These are phyloP conservation scores for Mythimna ferrago DNA, from an alignment of 2,888 invertebrate genomes.

Conservation along the genomic window DNA sequence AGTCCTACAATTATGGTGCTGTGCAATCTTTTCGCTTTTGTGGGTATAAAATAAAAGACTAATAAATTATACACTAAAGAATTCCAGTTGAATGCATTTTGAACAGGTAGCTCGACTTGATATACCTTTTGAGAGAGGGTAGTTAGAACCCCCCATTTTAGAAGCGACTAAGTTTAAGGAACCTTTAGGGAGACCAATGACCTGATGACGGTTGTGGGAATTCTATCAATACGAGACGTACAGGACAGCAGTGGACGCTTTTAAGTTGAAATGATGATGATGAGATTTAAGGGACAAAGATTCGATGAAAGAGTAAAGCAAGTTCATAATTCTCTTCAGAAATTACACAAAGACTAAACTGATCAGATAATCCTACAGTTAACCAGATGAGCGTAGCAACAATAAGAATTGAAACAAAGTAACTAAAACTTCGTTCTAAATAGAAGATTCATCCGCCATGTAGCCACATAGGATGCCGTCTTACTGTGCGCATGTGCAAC, in stretches of 20 bases:
- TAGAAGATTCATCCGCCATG: slow-evolving; percentile 54
- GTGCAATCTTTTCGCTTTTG: background rate
- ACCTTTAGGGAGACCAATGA: no score
- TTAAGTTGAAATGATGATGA: no score
- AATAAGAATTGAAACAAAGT: slow-evolving; percentile 48
- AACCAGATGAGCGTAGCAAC: slow-evolving; percentile 36
- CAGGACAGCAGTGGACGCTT: no score
- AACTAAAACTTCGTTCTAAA: slow-evolving; percentile 47
- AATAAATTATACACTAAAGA: background rate
- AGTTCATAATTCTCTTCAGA: background rate
- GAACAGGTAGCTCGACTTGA: background rate
- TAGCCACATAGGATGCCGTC: slow-evolving; percentile 39
- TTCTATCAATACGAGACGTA: no score
- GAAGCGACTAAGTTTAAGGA: no score
- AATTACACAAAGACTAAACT: background rate
- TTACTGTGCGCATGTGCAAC: slow-evolving; percentile 71
- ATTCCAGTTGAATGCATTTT: background rate
- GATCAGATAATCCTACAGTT: slow-evolving; percentile 22
- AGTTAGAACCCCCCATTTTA: no score
- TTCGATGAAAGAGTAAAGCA: no score
- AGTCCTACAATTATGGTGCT: background rate
- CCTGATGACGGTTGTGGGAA: no score
- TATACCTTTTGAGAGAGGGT: no score
- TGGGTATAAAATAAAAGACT: background rate
- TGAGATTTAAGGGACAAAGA: background rate